Conservation (phyloP, 2,113 vertebrate species). For the Centropus bengalensis region DNA sequence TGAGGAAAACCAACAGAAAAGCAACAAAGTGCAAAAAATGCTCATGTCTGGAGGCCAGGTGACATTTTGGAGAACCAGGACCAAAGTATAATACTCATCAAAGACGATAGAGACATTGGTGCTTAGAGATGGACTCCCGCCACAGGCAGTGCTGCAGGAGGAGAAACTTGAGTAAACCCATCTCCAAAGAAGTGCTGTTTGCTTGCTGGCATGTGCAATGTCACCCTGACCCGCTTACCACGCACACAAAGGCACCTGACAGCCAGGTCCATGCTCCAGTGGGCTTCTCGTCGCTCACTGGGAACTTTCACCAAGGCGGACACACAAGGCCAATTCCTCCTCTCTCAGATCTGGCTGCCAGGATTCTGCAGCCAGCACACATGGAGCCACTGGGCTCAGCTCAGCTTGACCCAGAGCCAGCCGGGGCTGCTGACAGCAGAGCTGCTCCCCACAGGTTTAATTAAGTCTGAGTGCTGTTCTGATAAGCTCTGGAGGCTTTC, state of each 20-base stretch:
- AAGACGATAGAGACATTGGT: background rate
- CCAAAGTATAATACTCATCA: background rate
- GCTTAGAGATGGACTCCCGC: background rate
- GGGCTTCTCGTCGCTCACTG: accelerated
- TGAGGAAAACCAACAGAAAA: background rate
- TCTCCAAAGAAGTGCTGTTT: background rate
- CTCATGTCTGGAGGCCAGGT: background rate
- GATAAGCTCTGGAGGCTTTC: background rate
- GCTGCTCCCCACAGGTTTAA: background rate
- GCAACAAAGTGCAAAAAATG: background rate
- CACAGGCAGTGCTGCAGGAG: accelerated
- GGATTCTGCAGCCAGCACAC: background rate
- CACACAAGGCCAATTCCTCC: background rate
- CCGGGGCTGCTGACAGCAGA: background rate
- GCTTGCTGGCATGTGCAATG: background rate
- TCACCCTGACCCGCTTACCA: background rate
- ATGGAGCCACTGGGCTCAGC: background rate
- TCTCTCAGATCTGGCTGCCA: background rate
- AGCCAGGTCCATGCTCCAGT: background rate
- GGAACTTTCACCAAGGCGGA: background rate
- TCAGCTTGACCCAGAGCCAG: background rate
- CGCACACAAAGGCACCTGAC: background rate
- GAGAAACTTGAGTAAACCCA: background rate
- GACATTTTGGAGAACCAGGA: accelerated
- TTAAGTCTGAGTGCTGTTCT: background rate